A percentile compares a stretch with the other conserved stretches of the same genome.
phyloP scores from a whole-genome alignment of 2,888 invertebrate genomes.

The Tiliacea aurago region DNA sequence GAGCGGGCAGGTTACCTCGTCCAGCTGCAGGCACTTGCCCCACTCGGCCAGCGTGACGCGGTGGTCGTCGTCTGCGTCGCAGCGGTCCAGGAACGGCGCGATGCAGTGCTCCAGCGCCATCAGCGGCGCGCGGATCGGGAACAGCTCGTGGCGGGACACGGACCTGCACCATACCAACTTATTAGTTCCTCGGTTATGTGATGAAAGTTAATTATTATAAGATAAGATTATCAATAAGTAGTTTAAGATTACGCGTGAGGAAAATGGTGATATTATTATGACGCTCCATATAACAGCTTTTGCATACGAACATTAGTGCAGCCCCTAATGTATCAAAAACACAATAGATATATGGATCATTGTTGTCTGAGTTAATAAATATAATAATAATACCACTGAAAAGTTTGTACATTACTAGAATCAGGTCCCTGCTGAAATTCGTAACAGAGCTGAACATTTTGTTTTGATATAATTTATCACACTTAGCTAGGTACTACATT shows the following conservation, averaged over 20 bases:
- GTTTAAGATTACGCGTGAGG: background rate
- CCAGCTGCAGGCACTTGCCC: constrained; percentile 96
- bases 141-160: constrained; percentile 98
- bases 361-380: too few species aligned
- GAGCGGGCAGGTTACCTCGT: constrained; percentile 89
- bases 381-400: background rate
- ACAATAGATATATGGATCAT: background rate
- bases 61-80: constrained; percentile 97
- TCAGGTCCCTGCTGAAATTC: background rate
- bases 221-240: background rate
- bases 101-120: constrained; percentile 99
- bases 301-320: background rate
- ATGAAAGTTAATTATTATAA: background rate
- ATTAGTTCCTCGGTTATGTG: background rate
- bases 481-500: background rate
- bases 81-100: constrained; percentile 97
- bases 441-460: background rate
- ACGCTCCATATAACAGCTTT: background rate
- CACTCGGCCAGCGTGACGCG: constrained; percentile 97
- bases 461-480: background rate
- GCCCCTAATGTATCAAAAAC: too few species aligned
- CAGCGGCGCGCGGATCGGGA: constrained; percentile 98
- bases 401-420: background rate
- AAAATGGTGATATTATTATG: background rate
- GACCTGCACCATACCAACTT: constrained; percentile 69